Evolutionary conservation across 2,888 invertebrate genomes (phyloP), one percentile per base, ranked within the genome.

Genomic region (Cyclophora albipunctata): DNA sequence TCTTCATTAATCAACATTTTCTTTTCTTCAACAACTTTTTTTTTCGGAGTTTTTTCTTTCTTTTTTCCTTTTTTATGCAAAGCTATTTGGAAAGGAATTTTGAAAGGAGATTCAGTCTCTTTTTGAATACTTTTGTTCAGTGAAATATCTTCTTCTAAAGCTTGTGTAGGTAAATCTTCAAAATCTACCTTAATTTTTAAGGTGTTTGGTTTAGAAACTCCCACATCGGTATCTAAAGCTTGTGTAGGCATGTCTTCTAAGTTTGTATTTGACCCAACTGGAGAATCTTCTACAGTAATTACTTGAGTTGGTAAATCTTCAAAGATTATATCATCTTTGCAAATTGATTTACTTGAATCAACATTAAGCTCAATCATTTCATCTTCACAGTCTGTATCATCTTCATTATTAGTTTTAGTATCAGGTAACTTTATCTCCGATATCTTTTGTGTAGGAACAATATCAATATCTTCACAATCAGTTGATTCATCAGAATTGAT

Each of bases 241-340:
- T 82, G 77, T n/a, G 78, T 81, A 6, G 70, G 62, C 61, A 69
- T 62, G 42, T 81, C 74, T 63, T 74, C 75, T 44, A 75, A 65
- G 40, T 53, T 40, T 40, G 45, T 51, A 45, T 56, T 47, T 20
- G 20, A 20, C 20, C 20, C 20, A 41, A 50, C 34, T 40, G 46
- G 35, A 7, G 45, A 34, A 47, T 51, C 53, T 49, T 59, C 54
- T 34, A 60, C 48, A 49, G 57, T 52, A 45, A 73, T 62, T 7
- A 68, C 55, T 65, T 76, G 78, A 33, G 75, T 74, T 34, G 63
- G 57, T 55, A 70, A 58, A 49, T 71, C 69, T 60, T 71, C 70
- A 45, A 69, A 60, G 40, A 58, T 51, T 7, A 53, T 47, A 5
- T 49, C 51, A 35, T 54, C 48, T 45, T 43, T 3, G n/a, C 53